Evolutionary conservation across 2,888 invertebrate genomes (phyloP).

Genomic region (Apeira syringaria): DNA sequence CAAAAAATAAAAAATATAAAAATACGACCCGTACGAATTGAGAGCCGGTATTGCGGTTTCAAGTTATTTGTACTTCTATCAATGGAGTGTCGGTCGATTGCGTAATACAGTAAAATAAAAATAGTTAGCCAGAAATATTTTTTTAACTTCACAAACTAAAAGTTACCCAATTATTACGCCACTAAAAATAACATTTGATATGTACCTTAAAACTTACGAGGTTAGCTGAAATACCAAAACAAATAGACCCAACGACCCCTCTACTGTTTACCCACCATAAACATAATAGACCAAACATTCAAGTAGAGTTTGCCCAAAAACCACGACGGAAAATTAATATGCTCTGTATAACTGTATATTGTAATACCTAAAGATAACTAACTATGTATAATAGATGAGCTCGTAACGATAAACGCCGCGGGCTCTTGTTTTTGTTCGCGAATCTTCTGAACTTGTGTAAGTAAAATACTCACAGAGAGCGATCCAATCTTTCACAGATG

Average conservation of each 20-base stretch:
- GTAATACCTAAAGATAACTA: slow-evolving; percentile 32
- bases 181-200: slow-evolving; percentile 9
- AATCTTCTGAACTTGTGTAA: slow-evolving; percentile 44
- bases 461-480: slow-evolving; percentile 9
- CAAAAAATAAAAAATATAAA: too few species aligned
- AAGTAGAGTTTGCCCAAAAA: slow-evolving; percentile 37
- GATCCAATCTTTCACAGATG: slow-evolving; percentile 13
- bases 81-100: too few species aligned
- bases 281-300: slow-evolving; percentile 26
- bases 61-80: too few species aligned
- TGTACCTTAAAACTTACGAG: slow-evolving; percentile 1
- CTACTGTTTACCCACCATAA: slow-evolving; percentile 23
- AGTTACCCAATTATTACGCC: slow-evolving; percentile 6
- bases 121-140: too few species aligned
- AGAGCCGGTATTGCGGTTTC: too few species aligned
- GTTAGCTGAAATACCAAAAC: slow-evolving; percentile 17
- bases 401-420: slow-evolving; percentile 63
- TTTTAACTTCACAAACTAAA: slow-evolving; percentile 14
- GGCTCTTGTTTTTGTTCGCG: slow-evolving; percentile 63
- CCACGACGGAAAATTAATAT: slow-evolving; percentile 60
- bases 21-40: too few species aligned
- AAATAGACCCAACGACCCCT: slow-evolving; percentile 19
- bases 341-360: slow-evolving; percentile 33
- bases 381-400: slow-evolving; percentile 56
- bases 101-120: too few species aligned